A percentile compares a stretch with the other conserved stretches of the same genome.
phyloP scores from a whole-genome alignment of 2,797 vertebrate species.

The Ptychobarbus kaznakovi region DNA sequence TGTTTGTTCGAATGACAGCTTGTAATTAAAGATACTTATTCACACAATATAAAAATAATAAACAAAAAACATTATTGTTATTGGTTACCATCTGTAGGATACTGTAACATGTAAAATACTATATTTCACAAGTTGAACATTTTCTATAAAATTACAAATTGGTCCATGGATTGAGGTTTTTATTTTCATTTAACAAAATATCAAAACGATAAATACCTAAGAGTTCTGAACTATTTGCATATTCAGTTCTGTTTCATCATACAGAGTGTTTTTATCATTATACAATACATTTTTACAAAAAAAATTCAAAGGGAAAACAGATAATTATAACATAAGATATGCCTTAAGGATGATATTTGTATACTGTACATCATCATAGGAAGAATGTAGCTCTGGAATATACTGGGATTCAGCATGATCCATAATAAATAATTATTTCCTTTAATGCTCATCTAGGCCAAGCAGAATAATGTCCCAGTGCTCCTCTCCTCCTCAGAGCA shows the following conservation, averaged over 20 bases:
- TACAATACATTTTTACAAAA: background rate
- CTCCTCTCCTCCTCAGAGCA: constrained; percentile 7
- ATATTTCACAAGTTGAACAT: background rate
- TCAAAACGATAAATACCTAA: background rate
- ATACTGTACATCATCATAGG: constrained; percentile 28
- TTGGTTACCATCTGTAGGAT: background rate
- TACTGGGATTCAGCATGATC: background rate
- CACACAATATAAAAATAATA: background rate
- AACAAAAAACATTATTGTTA: background rate
- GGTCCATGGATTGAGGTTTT: background rate
- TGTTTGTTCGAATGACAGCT: background rate
- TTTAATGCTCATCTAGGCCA: background rate
- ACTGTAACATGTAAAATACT: background rate
- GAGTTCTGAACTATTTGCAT: background rate
- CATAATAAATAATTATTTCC: constrained; percentile 38
- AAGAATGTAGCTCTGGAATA: constrained; percentile 12
- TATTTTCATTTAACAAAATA: constrained; percentile 39
- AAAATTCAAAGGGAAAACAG: background rate
- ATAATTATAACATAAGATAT: background rate
- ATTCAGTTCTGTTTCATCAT: background rate
- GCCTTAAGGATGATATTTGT: background rate
- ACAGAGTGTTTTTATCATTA: background rate
- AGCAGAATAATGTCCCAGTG: constrained; percentile 5
- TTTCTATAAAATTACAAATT: background rate
- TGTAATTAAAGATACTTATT: background rate